A percentile compares a stretch with the other conserved stretches of the same genome.
Evolutionary conservation across 2,888 invertebrate species (phyloP).

Genomic region (Crematogaster levior): DNA sequence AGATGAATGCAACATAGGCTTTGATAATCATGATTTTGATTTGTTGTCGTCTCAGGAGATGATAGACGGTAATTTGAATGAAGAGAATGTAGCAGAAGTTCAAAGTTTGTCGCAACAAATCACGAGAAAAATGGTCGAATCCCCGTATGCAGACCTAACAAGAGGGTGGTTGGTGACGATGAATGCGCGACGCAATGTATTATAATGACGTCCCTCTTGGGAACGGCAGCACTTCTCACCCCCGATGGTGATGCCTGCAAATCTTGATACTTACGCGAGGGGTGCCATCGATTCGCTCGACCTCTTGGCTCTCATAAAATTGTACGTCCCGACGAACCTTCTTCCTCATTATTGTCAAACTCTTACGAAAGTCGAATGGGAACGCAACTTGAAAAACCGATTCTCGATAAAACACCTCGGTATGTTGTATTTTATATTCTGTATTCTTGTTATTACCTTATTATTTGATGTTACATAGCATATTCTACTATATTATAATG

Average conservation of each 20-base stretch:
- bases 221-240: constrained; percentile 68
- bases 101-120: constrained; percentile 57
- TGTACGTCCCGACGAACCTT: constrained; percentile 63
- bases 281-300: constrained; percentile 70
- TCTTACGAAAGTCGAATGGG: constrained; percentile 48
- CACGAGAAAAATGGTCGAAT: constrained; percentile 72
- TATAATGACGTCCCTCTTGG: constrained; percentile 74
- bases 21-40: constrained; percentile 64
- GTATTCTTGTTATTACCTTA: constrained; percentile 8
- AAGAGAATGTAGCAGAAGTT: constrained; percentile 57
- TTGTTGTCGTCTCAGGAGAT: constrained; percentile 60
- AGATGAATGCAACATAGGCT: constrained; percentile 52
- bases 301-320: constrained; percentile 53
- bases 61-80: constrained; percentile 64
- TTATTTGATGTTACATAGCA: neutral
- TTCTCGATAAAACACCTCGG: constrained; percentile 20
- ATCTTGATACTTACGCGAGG: constrained; percentile 64
- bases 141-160: constrained; percentile 67
- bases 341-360: constrained; percentile 70
- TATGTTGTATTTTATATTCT: neutral
- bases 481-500: neutral
- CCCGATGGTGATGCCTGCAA: constrained; percentile 53
- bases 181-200: constrained; percentile 59
- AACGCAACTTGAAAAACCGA: neutral
- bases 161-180: constrained; percentile 55